phyloP scores from a whole-genome alignment of 2,797 vertebrate genomes.

The Rhabdophis nuchalis region DNA sequence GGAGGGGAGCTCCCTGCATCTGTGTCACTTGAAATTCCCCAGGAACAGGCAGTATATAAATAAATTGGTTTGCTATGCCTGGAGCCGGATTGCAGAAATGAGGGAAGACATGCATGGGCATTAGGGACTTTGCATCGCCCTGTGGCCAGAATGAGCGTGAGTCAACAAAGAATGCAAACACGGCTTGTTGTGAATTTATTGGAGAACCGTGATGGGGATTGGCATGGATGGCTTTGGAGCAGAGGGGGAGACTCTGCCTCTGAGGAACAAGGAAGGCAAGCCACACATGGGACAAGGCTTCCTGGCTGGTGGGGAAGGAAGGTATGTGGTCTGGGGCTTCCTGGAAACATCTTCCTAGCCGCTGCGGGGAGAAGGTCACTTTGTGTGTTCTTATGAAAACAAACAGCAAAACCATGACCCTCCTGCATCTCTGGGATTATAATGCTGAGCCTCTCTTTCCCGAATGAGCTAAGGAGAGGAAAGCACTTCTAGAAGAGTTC shows the following conservation, averaged over 20 bases:
- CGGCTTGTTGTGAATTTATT: neutral
- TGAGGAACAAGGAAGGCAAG: neutral
- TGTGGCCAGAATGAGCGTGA: neutral
- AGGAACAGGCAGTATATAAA: neutral
- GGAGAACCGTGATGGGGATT: neutral
- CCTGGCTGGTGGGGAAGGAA: neutral
- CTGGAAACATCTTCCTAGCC: neutral
- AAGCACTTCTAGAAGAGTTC: neutral
- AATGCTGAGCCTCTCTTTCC: neutral
- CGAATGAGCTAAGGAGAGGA: neutral
- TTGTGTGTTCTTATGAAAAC: neutral
- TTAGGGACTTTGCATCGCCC: neutral
- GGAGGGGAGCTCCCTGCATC: neutral
- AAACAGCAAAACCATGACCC: neutral
- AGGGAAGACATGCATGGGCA: neutral
- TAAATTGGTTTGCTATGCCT: neutral
- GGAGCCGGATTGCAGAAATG: neutral
- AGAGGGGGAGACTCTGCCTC: neutral
- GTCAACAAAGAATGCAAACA: neutral
- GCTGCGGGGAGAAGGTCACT: neutral
- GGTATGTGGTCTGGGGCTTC: no score
- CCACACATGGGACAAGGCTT: neutral
- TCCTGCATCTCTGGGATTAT: no score
- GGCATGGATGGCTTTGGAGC: neutral
- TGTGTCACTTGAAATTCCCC: neutral